Evolutionary conservation across 2,888 invertebrate genomes (phyloP).

Genomic region (Lasioglossum figueresi): DNA sequence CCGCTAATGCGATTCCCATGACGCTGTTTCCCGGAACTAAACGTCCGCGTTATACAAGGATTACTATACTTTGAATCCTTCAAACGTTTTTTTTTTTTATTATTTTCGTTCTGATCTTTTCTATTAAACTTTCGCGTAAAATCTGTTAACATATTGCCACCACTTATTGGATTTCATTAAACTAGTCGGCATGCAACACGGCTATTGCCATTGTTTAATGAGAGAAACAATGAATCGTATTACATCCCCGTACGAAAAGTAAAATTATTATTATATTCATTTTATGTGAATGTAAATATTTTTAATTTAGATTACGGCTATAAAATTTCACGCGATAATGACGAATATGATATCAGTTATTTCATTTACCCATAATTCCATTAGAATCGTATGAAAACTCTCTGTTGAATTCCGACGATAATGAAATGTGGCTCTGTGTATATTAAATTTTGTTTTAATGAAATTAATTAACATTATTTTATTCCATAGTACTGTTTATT

Average conservation of each 20-base stretch:
- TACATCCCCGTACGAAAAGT: not conserved
- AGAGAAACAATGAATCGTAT: not conserved
- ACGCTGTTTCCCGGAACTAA: too few species aligned
- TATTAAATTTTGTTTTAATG: not conserved
- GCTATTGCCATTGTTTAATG: not conserved
- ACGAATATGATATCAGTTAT: not conserved
- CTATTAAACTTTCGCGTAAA: not conserved
- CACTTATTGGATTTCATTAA: not conserved
- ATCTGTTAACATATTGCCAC: not conserved
- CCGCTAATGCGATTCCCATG: not conserved
- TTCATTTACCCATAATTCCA: not conserved
- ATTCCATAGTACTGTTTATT: not conserved
- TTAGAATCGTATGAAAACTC: not conserved
- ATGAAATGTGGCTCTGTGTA: not conserved
- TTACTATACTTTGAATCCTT: not conserved
- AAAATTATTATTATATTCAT: not conserved
- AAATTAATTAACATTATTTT: not conserved
- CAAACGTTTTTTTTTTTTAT: not conserved
- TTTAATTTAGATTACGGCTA: not conserved
- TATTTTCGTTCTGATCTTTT: not conserved
- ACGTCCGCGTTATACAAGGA: not conserved
- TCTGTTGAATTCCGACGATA: not conserved
- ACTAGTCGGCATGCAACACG: not conserved
- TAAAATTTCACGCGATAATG: not conserved
- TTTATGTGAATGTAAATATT: not conserved